These are phyloP conservation scores for Neogale vison DNA, from an alignment of 2,113 vertebrate species.

Conservation along the genomic window DNA sequence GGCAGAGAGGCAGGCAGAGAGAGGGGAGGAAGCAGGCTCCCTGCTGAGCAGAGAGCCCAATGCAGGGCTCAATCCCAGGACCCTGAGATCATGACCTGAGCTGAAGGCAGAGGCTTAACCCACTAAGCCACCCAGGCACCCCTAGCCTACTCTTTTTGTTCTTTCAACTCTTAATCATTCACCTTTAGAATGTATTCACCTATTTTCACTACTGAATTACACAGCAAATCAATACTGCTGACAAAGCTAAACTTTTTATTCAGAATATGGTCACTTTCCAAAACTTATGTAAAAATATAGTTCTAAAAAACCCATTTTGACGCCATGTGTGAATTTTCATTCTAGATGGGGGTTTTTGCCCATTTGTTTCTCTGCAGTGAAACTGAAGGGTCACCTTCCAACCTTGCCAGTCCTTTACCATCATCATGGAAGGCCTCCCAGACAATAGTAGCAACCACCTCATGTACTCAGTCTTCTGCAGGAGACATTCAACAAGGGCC, in stretches of 20 bases:
- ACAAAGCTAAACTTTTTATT: constrained; percentile 68
- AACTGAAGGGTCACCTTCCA: background rate
- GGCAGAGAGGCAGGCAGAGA: too few relatives aligned
- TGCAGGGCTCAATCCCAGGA: too few relatives aligned
- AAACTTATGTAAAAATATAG: constrained; percentile 5
- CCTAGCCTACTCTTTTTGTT: background rate
- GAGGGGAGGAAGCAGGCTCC: too few relatives aligned
- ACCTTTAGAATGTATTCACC: constrained; percentile 52
- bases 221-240: constrained; percentile 74
- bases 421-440: background rate
- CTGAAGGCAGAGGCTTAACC: too few relatives aligned
- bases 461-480: background rate
- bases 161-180: constrained; percentile 22
- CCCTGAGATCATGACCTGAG: too few relatives aligned
- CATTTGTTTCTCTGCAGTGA: background rate
- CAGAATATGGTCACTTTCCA: background rate
- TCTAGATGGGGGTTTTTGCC: background rate
- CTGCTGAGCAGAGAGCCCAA: too few relatives aligned
- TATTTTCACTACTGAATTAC: constrained; percentile 60
- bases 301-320: constrained; percentile 10
- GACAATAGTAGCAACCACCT: background rate
- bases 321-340: background rate
- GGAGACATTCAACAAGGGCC: background rate
- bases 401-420: background rate
- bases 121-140: too few relatives aligned